These are phyloP conservation scores for Diplodus sargus DNA, from an alignment of 2,797 vertebrate species.

Conservation along the genomic window DNA sequence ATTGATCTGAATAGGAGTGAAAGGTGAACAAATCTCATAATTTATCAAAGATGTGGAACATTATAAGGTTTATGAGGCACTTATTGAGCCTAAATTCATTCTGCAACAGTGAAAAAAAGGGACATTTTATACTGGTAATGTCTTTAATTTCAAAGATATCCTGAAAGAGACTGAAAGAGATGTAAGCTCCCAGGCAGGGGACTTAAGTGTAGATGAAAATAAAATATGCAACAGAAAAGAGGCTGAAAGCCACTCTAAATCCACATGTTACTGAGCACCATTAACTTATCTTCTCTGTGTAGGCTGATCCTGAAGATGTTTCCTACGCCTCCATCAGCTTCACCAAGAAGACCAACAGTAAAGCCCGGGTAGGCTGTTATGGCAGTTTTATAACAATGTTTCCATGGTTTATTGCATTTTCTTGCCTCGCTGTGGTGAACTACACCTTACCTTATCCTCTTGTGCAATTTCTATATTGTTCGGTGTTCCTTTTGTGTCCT, in stretches of 20 bases:
- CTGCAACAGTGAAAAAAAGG: too few relatives aligned
- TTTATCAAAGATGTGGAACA: too few relatives aligned
- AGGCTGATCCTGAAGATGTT: constrained; percentile 7
- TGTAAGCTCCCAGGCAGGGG: not conserved
- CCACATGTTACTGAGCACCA: not conserved
- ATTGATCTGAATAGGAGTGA: too few relatives aligned
- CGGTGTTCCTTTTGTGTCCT: not conserved
- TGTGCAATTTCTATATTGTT: not conserved
- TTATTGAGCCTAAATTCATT: too few relatives aligned
- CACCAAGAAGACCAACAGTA: not conserved
- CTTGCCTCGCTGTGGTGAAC: not conserved
- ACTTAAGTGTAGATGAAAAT: too few relatives aligned
- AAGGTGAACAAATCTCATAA: too few relatives aligned
- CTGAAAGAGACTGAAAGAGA: too few relatives aligned
- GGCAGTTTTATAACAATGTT: too few relatives aligned
- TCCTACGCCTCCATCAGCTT: not conserved
- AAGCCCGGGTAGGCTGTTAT: not conserved
- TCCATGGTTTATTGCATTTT: not conserved
- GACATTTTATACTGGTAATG: too few relatives aligned
- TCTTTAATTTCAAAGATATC: too few relatives aligned
- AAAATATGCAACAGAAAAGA: not conserved
- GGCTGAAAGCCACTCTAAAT: not conserved
- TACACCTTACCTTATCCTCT: too few relatives aligned
- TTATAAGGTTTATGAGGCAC: too few relatives aligned
- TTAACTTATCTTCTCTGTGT: not conserved